A percentile compares a stretch with the other conserved stretches of the same genome.
Evolutionary conservation across 2,888 invertebrate genomes (phyloP).

Genomic region (Leucoptera coffeella): DNA sequence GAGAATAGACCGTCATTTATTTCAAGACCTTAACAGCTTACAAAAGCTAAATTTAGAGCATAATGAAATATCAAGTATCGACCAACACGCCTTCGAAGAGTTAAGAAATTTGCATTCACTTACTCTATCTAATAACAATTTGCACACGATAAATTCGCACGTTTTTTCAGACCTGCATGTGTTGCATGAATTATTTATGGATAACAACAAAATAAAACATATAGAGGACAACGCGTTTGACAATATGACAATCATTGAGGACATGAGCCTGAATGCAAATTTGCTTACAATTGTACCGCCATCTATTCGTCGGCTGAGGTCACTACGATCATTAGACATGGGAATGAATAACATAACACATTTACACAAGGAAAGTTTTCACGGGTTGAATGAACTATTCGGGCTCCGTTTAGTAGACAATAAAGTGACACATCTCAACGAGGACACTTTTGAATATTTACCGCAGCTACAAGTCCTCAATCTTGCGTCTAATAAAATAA

Average conservation of each 20-base stretch:
- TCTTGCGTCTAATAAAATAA: slow-evolving; percentile 72
- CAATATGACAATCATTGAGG: slow-evolving; percentile 71
- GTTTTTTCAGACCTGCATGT: slow-evolving; percentile 68
- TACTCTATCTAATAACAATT: slow-evolving; percentile 64
- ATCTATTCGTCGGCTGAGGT: slow-evolving; percentile 61
- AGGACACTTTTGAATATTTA: slow-evolving; percentile 66
- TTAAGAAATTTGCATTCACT: slow-evolving; percentile 71
- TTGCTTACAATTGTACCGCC: slow-evolving; percentile 58
- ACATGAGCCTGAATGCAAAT: slow-evolving; percentile 69
- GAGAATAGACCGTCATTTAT: slow-evolving; percentile 62
- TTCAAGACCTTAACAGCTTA: slow-evolving; percentile 67
- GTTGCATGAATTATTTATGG: slow-evolving; percentile 65
- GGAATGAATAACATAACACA: slow-evolving; percentile 73
- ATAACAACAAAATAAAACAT: slow-evolving; percentile 64
- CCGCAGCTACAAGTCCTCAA: slow-evolving; percentile 73
- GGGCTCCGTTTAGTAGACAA: slow-evolving; percentile 77
- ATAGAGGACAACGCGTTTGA: slow-evolving; percentile 67
- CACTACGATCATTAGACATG: slow-evolving; percentile 70
- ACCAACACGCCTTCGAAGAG: slow-evolving; percentile 68
- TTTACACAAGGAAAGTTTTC: slow-evolving; percentile 66
- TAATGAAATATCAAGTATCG: slow-evolving; percentile 62
- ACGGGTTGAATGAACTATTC: slow-evolving; percentile 65
- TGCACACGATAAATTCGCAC: slow-evolving; percentile 59
- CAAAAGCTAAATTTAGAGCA: slow-evolving; percentile 70
- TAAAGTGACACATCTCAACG: slow-evolving; percentile 66